Evolutionary conservation across 2,113 vertebrate species (phyloP).

Genomic region (Peromyscus leucopus): DNA sequence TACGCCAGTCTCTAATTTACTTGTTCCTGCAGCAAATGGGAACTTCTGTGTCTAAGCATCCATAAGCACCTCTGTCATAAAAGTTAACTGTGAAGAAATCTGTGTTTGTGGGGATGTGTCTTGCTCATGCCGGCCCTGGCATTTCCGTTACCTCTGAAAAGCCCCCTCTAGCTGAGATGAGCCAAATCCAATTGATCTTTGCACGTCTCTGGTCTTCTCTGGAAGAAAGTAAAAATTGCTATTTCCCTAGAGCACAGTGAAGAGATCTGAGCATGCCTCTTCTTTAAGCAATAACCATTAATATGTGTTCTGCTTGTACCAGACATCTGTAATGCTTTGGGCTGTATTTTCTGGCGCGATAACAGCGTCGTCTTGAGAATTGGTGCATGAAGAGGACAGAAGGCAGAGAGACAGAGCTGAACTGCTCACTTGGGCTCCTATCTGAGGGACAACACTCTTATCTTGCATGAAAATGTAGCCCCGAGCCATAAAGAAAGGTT

Average conservation of each 20-base stretch:
- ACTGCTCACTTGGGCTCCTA: conserved; percentile 78
- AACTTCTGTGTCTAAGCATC: background rate
- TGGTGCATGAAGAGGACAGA: conserved; percentile 83
- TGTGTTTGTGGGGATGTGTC: background rate
- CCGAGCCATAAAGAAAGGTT: conserved; percentile 80
- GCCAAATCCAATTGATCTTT: conserved; percentile 73
- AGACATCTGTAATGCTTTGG: conserved; percentile 87
- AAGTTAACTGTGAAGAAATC: conserved; percentile 53
- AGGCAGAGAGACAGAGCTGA: conserved; percentile 80
- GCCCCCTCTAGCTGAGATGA: conserved; percentile 55
- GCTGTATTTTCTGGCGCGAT: conserved; percentile 87
- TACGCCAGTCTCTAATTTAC: background rate
- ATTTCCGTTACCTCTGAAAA: conserved; percentile 58
- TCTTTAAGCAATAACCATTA: conserved; percentile 87
- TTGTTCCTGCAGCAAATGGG: conserved; percentile 25
- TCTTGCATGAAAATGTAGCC: conserved; percentile 84
- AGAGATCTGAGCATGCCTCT: conserved; percentile 79
- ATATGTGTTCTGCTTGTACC: conserved; percentile 84
- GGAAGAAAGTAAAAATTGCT: conserved; percentile 74
- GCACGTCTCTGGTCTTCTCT: conserved; percentile 58
- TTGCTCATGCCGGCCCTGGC: background rate
- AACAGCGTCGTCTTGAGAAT: conserved; percentile 86
- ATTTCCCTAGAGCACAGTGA: conserved; percentile 80
- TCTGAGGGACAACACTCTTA: conserved; percentile 83
- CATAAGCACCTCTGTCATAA: background rate